Conservation (phyloP, 2,888 invertebrate species). For the Chrysopilus asiliformis region DNA sequence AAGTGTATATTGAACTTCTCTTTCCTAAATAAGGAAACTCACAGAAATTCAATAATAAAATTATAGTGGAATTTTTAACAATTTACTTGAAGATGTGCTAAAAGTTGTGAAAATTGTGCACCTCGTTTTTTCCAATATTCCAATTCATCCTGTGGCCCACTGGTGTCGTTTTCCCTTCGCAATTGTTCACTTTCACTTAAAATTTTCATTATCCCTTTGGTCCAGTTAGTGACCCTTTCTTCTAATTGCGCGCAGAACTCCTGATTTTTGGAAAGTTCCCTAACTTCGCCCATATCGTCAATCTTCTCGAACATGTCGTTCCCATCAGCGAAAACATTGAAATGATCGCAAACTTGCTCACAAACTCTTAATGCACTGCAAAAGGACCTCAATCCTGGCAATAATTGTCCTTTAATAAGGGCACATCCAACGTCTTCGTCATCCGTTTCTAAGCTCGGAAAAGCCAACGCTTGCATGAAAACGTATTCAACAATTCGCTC, state of each 20-base stretch:
- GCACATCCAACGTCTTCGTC: slow-evolving; percentile 67
- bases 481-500: slow-evolving; percentile 79
- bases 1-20: slow-evolving; percentile 64
- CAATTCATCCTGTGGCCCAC: slow-evolving; percentile 87
- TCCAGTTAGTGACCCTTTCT: slow-evolving; percentile 63
- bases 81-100: slow-evolving; percentile 54
- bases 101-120: slow-evolving; percentile 81
- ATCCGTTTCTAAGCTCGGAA: slow-evolving; percentile 65
- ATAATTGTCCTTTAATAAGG: slow-evolving; percentile 67
- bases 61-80: background rate
- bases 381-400: slow-evolving; percentile 73
- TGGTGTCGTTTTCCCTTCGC: slow-evolving; percentile 79
- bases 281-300: slow-evolving; percentile 50
- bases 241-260: slow-evolving; percentile 53
- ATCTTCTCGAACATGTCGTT: slow-evolving; percentile 46
- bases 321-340: slow-evolving; percentile 65
- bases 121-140: slow-evolving; percentile 94
- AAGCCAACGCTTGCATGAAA: slow-evolving; percentile 79
- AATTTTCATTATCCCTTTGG: slow-evolving; percentile 66
- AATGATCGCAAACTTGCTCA: slow-evolving; percentile 69
- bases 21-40: slow-evolving; percentile 37
- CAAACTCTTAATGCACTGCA: slow-evolving; percentile 80
- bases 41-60: background rate
- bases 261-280: slow-evolving; percentile 53
- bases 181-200: slow-evolving; percentile 86